Evolutionary conservation across 2,113 vertebrate genomes (phyloP).

Genomic region (Alces alces): DNA sequence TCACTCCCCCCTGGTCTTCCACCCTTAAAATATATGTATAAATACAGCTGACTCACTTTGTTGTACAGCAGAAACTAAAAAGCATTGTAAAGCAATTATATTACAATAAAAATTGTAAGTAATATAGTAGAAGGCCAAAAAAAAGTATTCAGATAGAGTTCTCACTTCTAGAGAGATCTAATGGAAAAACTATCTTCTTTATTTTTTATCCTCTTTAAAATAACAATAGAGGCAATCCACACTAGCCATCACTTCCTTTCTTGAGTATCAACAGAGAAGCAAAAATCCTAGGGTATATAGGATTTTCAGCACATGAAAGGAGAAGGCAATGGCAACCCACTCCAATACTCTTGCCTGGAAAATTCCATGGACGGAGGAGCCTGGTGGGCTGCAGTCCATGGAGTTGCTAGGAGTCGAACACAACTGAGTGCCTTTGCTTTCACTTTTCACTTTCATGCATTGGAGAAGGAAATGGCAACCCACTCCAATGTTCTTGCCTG

Average conservation of each 20-base stretch:
- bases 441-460: neutral
- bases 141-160: neutral
- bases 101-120: neutral
- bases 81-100: neutral
- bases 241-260: neutral
- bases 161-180: neutral
- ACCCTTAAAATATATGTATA: neutral
- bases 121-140: neutral
- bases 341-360: neutral
- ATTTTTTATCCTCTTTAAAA: neutral
- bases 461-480: neutral
- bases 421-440: accelerated
- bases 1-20: neutral
- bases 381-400: neutral
- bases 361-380: neutral
- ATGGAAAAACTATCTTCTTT: neutral
- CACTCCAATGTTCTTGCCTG: neutral
- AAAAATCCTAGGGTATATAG: neutral
- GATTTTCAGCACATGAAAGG: neutral
- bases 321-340: neutral
- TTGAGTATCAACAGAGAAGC: neutral
- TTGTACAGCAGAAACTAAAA: neutral
- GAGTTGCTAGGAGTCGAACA: neutral
- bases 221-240: neutral
- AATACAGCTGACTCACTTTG: neutral